phyloP scores from a whole-genome alignment of 1,140 invertebrate species.

The Frieseomelitta varia region DNA sequence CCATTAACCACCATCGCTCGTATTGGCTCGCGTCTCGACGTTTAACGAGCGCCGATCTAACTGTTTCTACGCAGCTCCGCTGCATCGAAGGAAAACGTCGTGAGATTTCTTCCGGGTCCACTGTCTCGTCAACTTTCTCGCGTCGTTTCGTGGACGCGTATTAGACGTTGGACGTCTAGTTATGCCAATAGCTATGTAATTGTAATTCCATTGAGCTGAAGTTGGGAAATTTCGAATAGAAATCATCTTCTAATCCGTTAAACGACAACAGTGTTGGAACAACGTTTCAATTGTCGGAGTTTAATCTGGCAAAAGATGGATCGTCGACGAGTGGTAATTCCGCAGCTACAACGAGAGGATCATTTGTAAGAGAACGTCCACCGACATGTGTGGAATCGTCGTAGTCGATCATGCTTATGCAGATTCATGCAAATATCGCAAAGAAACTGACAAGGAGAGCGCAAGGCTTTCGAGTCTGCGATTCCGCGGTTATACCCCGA shows the following conservation, averaged over 20 bases:
- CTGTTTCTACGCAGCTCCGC: neutral
- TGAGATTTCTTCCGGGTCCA: neutral
- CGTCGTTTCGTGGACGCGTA: no score
- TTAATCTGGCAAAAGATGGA: neutral
- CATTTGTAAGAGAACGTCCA: neutral
- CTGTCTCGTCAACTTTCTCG: no score
- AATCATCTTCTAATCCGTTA: no score
- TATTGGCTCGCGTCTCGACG: neutral
- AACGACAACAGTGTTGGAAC: no score
- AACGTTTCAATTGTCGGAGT: neutral
- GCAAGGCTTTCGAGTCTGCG: no score
- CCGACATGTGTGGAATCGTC: slow-evolving; percentile 4
- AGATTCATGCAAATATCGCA: slow-evolving; percentile 71
- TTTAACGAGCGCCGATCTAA: neutral
- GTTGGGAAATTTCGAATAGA: no score
- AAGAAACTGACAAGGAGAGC: slow-evolving; percentile 50
- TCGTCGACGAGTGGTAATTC: neutral
- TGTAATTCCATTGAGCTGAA: no score
- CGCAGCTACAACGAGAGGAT: neutral
- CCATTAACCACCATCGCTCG: neutral
- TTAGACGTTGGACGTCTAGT: no score
- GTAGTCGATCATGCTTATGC: slow-evolving; percentile 66
- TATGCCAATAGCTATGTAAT: no score
- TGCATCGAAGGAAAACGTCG: neutral
- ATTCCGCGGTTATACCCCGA: no score